Evolutionary conservation across 2,113 vertebrate genomes (phyloP), one percentile per base, ranked within the genome.

Genomic region (Melanerpes aurifrons): DNA sequence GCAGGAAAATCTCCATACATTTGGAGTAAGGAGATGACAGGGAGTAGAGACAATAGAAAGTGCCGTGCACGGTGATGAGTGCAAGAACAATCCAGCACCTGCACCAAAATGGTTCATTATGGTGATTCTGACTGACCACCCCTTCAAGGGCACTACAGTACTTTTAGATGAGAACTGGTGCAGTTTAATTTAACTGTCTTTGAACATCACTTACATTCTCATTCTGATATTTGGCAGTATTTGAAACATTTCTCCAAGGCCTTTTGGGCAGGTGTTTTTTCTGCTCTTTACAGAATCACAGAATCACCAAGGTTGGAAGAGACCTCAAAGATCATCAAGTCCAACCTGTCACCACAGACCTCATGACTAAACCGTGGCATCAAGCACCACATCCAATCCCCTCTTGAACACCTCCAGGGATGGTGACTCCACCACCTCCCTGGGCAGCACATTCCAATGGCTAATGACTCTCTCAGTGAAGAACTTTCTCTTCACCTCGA

Each of bases 1-100:
- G 76, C 78, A 92, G 40, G 43, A 94, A 93, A 95, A 88, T 70
- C 58, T 85, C 79, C 64, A 32, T 59, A 84, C 10, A 2, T 53
- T 80, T 86, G 68, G 63, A 89, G 86, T 22, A 71, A 35, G 68
- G 92, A 90, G 26, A 74, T 6, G 25, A 43, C 58, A 88, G 74
- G 94, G 73, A 67, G 67, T 56, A 68, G 22, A 81, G 61, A 74
- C 61, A 84, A 32, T 7, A 3, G 78, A 48, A 94, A 75, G 62
- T 72, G 73, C 12, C 24, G 25, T 8, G 17, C 40, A 45, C 45
- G 26, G 66, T 26, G 66, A 80, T 20, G 25, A 92, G 82, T 61
- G 63, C 59, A 91, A 89, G 32, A 91, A 45, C 40, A 81, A 31
- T 35, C 40, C 74, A 77, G 57, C 47, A 50, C 63, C 86, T 59